A percentile compares a stretch with the other conserved stretches of the same genome.
Evolutionary conservation across 1,140 invertebrate genomes (phyloP).

Genomic region (Daktulosphaira vitifoliae): DNA sequence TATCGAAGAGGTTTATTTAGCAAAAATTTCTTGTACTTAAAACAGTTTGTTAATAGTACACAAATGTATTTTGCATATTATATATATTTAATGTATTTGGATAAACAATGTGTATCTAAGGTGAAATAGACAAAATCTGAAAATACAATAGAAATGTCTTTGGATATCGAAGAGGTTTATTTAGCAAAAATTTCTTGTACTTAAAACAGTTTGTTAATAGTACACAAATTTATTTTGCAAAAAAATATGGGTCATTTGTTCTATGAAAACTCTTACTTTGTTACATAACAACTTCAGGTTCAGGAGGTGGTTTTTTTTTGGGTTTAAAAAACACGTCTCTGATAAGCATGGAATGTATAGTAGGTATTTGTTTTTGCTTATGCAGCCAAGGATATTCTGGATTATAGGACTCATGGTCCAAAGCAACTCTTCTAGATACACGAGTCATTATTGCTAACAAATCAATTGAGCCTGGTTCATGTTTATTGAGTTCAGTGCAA

Average conservation of each 20-base stretch:
- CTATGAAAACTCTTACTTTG: not conserved
- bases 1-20: not conserved
- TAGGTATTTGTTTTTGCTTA: constrained; percentile 60
- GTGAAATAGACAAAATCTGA: not conserved
- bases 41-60: not conserved
- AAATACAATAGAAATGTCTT: not conserved
- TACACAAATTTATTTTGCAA: not conserved
- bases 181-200: not conserved
- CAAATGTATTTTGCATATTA: not conserved
- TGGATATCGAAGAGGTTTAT: not conserved
- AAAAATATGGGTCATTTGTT: not conserved
- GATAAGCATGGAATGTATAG: constrained; percentile 57
- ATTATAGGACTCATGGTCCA: constrained; percentile 51
- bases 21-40: not conserved
- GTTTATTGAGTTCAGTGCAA: constrained; percentile 48
- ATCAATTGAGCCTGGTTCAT: constrained; percentile 46
- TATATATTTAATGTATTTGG: not conserved
- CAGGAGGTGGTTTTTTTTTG: constrained; percentile 39
- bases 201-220: not conserved
- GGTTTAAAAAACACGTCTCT: constrained; percentile 50
- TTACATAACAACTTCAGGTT: constrained; percentile 6
- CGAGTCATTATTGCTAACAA: constrained; percentile 55
- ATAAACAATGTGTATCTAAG: not conserved
- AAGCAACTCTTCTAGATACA: constrained; percentile 55
- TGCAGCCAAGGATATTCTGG: constrained; percentile 46